Base-by-base conservation (phyloP, 64 coral and sea anemone genomes). In the Dendrophyllia cribrosa region DNA sequence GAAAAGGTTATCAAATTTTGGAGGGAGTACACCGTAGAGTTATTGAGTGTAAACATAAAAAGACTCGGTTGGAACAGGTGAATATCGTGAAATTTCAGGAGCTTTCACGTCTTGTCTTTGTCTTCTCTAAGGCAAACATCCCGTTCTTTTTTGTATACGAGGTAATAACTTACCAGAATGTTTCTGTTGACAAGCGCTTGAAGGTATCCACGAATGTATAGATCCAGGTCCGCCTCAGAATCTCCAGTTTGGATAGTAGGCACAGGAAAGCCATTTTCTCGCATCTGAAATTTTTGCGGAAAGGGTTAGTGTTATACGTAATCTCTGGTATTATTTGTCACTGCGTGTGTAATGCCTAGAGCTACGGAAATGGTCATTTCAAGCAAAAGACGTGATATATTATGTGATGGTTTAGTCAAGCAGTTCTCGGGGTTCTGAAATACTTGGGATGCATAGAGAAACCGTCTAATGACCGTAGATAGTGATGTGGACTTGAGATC, bases 131-230 rank as follows among this genome's bases (percentile, higher is more conserved):
- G n/a, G n/a, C n/a, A n/a, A n/a, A n/a, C n/a, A n/a, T 34, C 34
- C 0, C 34, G 34, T 34, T 1, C 2, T 34, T 34, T 34, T 56
- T 56, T 34, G 10, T 59, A 80, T 70, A 12, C 8, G n/a, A 66
- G 23, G 26, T 14, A 46, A 8, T 46, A 73, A 20, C 79, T 47
- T 65, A 82, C 79, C 79, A 82, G 25, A 15, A 44, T 2, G 4
- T 82, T 82, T 46, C n/a, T 44, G 59, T 64, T 9, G 34, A 65
- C 59, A 82, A 82, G 77, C 6, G 7, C 51, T 79, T 79, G 77
- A 7, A 79, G 59, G 19, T 82, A 65, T 82, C 24, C 59, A 65
- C 79, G 79, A 64, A 25, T 63, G 17, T 46, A 65, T 20, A 45
- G 59, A 65, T 82, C 44, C 59, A 82, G 17, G 1, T 65, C 15